These are phyloP conservation scores for Acanthurus tractus DNA, from an alignment of 2,797 vertebrate genomes.

Conservation along the genomic window DNA sequence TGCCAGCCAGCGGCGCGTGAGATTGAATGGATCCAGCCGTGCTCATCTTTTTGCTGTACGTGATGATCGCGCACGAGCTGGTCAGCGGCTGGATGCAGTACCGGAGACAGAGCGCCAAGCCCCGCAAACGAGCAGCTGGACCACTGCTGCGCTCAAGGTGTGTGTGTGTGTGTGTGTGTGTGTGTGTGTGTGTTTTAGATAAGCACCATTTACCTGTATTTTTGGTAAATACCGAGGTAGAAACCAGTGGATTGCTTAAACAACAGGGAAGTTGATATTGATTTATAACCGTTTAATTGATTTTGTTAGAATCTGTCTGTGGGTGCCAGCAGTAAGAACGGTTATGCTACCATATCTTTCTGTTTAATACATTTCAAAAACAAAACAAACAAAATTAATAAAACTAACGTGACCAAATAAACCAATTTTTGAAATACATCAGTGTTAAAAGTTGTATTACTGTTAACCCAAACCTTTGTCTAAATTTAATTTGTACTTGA, in stretches of 20 bases:
- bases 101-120: slow-evolving; percentile 84
- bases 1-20: slow-evolving; percentile 26
- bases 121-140: slow-evolving; percentile 79
- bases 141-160: slow-evolving; percentile 87
- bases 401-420: too few species aligned
- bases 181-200: slow-evolving; percentile 62
- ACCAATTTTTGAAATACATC: background rate
- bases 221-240: too few species aligned
- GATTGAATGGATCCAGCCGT: slow-evolving; percentile 89
- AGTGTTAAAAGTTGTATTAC: background rate
- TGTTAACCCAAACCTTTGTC: too few species aligned
- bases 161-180: slow-evolving; percentile 58
- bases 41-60: slow-evolving; percentile 91
- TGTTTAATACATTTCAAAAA: too few species aligned
- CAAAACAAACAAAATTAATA: too few species aligned
- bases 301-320: background rate
- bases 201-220: too few species aligned
- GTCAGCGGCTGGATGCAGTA: slow-evolving; percentile 92
- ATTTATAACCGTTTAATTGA: background rate
- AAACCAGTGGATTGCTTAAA: background rate
- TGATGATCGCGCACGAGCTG: slow-evolving; percentile 93
- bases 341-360: too few species aligned
- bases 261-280: background rate
- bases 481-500: background rate
- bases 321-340: too few species aligned